phyloP scores from a whole-genome alignment of 2,113 vertebrate species.

The Sterrhoptilus dennistouni region DNA sequence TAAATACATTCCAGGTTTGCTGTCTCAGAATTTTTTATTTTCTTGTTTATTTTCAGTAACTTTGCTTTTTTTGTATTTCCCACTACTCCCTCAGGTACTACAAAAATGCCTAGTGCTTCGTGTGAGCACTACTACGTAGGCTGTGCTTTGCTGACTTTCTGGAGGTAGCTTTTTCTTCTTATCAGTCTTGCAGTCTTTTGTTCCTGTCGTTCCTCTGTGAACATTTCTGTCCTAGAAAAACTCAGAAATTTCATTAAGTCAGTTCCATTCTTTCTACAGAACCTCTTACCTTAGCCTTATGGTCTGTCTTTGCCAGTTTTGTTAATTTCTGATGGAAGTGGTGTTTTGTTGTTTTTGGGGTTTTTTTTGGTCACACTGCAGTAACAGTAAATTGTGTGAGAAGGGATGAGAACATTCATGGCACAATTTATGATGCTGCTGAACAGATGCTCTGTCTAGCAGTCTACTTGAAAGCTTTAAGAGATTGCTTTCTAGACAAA shows the following conservation, averaged over 20 bases:
- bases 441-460: background rate
- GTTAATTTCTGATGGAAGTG: background rate
- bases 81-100: background rate
- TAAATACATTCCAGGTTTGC: background rate
- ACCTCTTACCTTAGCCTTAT: background rate
- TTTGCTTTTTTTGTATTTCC: background rate
- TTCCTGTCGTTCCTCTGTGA: background rate
- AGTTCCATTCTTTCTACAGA: background rate
- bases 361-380: background rate
- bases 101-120: background rate
- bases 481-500: background rate
- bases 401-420: background rate
- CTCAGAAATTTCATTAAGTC: background rate
- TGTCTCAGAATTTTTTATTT: background rate
- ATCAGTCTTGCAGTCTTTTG: background rate
- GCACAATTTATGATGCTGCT: background rate
- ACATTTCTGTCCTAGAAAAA: background rate
- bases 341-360: background rate
- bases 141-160: background rate
- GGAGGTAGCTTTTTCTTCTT: background rate
- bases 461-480: background rate
- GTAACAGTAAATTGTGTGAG: background rate
- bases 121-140: rapidly evolving
- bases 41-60: background rate
- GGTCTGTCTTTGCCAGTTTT: background rate